Evolutionary conservation across 37 sponge, comb jelly and placozoan genomes (phyloP), one percentile per base, ranked within the genome.

Genomic region (Lycopodina hypogea): DNA sequence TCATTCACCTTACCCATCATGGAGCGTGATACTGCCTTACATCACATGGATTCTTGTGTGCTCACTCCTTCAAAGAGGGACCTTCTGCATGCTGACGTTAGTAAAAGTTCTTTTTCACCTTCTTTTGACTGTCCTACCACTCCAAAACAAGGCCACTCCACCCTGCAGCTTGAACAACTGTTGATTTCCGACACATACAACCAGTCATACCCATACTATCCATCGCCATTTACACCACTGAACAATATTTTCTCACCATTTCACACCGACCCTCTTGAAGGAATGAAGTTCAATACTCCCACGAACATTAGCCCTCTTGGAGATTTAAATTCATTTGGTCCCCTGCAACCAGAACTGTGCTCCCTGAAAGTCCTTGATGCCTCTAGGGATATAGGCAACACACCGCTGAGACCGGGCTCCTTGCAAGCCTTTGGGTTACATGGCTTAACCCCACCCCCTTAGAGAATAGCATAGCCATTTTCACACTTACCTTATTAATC

Each of bases 211-310:
- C 32, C 79, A 29, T 28, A 42, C 22, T 21, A 77, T n/a, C 50
- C 82, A 11, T 77, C 77, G 21, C 84, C 84, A 32, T 55, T 84
- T 51, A 80, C 76, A 19, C 81, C 85, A 22, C 64, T 83, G 28
- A 89, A 85, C 57, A 85, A 85, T 23, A 52, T 78, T 18, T 85
- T 78, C 68, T 79, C 86, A 15, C 86, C 86, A 4, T 45, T 78
- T 37, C 37, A 35, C 8, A 51, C 68, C 34, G 60, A 55, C 56
- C 14, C 56, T 51, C 56, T 55, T 3, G 29, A 37, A 1, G 52
- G 67, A 12, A 62, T 84, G 22, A 63, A 65, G 38, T 85, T 78
- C 58, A 78, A 74, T 67, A 85, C 86, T 53, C 86, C 86, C 34
- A 62, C 64, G 35, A 19, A 61, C 30, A 0, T 72, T 23, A 70